These are phyloP conservation scores for Hypolimnas misippus DNA, from an alignment of 2,888 invertebrate species.

Conservation along the genomic window DNA sequence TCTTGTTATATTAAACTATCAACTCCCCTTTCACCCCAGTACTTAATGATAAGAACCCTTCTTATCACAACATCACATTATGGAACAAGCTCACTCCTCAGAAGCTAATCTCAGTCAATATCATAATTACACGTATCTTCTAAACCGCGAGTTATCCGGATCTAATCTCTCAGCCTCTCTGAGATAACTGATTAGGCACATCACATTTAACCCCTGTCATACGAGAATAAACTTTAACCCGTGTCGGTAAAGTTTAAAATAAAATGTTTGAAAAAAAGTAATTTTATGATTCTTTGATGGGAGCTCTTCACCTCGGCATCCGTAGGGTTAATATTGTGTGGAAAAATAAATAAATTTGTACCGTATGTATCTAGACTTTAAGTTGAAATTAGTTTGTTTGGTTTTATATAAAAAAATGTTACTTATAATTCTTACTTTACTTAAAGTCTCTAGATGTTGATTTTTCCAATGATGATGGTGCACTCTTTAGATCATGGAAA, in stretches of 20 bases:
- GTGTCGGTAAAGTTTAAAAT: not conserved
- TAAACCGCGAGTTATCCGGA: slow-evolving; percentile 34
- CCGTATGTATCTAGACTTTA: not conserved
- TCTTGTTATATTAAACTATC: not conserved
- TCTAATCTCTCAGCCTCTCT: slow-evolving; percentile 30
- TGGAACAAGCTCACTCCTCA: slow-evolving; percentile 29
- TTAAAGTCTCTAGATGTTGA: not conserved
- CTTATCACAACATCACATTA: slow-evolving; percentile 34
- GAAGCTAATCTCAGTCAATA: slow-evolving; percentile 40
- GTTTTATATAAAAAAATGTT: not conserved
- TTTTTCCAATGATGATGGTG: not conserved
- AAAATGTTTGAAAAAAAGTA: not conserved
- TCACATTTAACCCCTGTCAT: slow-evolving; percentile 1
- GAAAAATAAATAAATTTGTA: not conserved
- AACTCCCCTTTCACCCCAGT: not conserved
- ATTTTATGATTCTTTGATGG: slow-evolving; percentile 5
- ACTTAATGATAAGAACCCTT: not conserved
- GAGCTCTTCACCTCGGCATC: slow-evolving; percentile 5
- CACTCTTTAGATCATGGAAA: too few relatives aligned
- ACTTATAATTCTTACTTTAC: not conserved
- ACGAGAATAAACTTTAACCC: slow-evolving; percentile 14
- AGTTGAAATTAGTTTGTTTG: not conserved
- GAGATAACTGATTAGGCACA: slow-evolving; percentile 39
- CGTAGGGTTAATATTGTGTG: slow-evolving; percentile 9
- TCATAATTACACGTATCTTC: slow-evolving; percentile 42